Percentiles rank a stretch among this genome's conserved stretches.
phyloP scores from a whole-genome alignment of 2,797 vertebrate genomes.

The Sebastes matsubarae region DNA sequence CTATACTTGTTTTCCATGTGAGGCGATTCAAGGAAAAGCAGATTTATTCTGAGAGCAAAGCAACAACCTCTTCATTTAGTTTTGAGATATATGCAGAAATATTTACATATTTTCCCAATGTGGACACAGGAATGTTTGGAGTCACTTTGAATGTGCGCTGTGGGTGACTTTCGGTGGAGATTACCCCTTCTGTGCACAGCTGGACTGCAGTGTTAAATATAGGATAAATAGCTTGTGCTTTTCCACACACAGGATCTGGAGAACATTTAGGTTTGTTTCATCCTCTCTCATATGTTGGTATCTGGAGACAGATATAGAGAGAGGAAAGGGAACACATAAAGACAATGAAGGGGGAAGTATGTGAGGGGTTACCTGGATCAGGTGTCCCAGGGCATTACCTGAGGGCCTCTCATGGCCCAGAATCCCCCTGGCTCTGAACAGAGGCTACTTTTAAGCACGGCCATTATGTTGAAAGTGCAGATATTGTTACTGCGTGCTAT shows the following conservation, averaged over 20 bases:
- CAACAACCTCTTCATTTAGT: constrained; percentile 64
- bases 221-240: constrained; percentile 5
- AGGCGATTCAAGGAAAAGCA: constrained; percentile 36
- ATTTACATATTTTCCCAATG: constrained; percentile 81
- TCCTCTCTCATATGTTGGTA: constrained; percentile 26
- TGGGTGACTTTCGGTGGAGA: constrained; percentile 5
- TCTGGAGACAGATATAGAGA: constrained; percentile 28
- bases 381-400: constrained; percentile 81
- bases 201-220: constrained; percentile 17
- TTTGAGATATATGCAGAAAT: constrained; percentile 73
- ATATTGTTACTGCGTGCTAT: constrained; percentile 78
- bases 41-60: constrained; percentile 37
- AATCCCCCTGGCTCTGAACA: constrained; percentile 55
- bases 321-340: constrained; percentile 60
- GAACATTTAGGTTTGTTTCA: neutral
- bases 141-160: constrained; percentile 25
- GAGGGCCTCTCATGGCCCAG: constrained; percentile 62
- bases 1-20: constrained; percentile 16
- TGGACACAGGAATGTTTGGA: constrained; percentile 57
- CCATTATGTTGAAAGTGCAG: constrained; percentile 75
- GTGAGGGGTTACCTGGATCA: constrained; percentile 76
- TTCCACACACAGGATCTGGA: neutral
- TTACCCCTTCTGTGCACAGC: constrained; percentile 21
- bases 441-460: constrained; percentile 70
- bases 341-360: constrained; percentile 70